Conservation (phyloP, 2,113 vertebrate genomes). For the Callipepla californica region DNA sequence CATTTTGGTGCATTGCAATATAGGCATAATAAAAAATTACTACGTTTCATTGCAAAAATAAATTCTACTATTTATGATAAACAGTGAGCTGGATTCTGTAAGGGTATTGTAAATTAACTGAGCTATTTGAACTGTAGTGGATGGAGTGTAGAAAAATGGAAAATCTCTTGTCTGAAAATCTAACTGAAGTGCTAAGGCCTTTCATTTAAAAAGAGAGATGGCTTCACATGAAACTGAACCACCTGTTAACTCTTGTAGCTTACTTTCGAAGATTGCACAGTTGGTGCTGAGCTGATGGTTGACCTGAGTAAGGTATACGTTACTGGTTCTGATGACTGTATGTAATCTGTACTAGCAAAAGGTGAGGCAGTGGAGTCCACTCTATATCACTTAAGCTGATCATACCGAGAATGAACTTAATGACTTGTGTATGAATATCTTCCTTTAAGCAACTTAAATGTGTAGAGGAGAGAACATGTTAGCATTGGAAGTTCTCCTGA, state of each 20-base stretch:
- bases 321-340: background rate
- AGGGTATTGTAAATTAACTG: background rate
- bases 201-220: background rate
- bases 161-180: background rate
- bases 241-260: background rate
- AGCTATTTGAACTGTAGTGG: background rate
- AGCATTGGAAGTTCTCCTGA: background rate
- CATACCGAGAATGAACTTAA: background rate
- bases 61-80: background rate
- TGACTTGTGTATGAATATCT: background rate
- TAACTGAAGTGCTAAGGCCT: background rate
- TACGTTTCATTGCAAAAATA: background rate
- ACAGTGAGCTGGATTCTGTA: background rate
- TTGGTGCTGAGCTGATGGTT: background rate
- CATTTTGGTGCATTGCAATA: background rate
- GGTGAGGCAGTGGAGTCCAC: background rate
- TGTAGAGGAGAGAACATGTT: background rate
- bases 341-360: background rate
- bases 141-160: background rate
- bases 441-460: background rate
- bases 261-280: background rate
- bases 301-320: background rate
- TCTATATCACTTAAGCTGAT: background rate
- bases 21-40: background rate
- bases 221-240: background rate